Percentiles rank a stretch among this genome's conserved stretches.
phyloP scores from a whole-genome alignment of 1,140 invertebrate genomes.

The Pomacea maculata region DNA sequence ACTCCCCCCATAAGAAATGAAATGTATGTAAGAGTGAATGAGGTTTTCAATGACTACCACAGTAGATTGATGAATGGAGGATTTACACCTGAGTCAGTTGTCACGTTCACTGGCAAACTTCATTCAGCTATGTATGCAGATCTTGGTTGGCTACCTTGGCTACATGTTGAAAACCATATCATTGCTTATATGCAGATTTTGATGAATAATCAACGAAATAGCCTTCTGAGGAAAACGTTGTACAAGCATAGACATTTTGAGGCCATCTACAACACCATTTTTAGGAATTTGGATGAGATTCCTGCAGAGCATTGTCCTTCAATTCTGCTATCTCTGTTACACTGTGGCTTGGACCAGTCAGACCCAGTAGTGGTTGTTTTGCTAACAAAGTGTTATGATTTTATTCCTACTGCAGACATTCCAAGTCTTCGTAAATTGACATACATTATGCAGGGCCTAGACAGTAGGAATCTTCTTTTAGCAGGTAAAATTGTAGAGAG shows the following conservation, averaged over 20 bases:
- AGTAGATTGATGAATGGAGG: conserved; percentile 1
- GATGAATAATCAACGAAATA: conserved; percentile 18
- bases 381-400: conserved; percentile 2
- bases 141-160: conserved; percentile 22
- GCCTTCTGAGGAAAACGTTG: conserved; percentile 5
- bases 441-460: not conserved
- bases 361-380: not conserved
- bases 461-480: conserved; percentile 3
- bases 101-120: not conserved
- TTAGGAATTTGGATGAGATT: conserved; percentile 3
- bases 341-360: conserved; percentile 13
- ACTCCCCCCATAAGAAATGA: not conserved
- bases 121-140: conserved; percentile 15
- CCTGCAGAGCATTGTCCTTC: conserved; percentile 15
- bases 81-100: conserved; percentile 4
- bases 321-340: conserved; percentile 8
- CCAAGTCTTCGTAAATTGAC: not conserved
- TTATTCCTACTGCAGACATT: not conserved
- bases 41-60: conserved; percentile 4
- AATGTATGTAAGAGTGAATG: not conserved
- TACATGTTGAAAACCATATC: conserved; percentile 18
- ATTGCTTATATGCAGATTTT: conserved; percentile 27
- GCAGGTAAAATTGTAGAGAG: conserved; percentile 3
- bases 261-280: conserved; percentile 1
- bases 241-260: conserved; percentile 5